Percentiles rank a stretch among this genome's conserved stretches.
phyloP scores from a whole-genome alignment of 2,797 vertebrate genomes.

The Eulemur coronatus region DNA sequence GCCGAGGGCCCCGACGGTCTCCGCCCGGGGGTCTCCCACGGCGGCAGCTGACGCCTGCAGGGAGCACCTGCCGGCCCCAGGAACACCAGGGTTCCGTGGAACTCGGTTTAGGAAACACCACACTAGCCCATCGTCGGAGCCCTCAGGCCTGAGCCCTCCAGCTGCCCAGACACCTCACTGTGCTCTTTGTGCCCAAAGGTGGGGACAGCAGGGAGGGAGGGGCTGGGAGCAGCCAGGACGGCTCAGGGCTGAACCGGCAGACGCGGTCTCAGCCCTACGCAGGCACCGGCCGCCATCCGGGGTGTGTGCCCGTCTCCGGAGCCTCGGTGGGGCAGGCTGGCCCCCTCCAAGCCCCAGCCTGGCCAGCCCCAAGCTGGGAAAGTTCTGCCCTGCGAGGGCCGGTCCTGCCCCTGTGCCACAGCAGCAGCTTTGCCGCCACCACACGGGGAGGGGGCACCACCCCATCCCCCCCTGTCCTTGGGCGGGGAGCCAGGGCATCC shows the following conservation, averaged over 20 bases:
- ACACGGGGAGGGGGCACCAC: rapidly evolving
- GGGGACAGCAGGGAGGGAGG: background rate
- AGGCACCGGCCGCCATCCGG: background rate
- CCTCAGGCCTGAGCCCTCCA: too few relatives aligned
- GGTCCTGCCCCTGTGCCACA: rapidly evolving
- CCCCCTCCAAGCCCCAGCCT: background rate
- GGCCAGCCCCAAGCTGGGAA: background rate
- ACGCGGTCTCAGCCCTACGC: rapidly evolving
- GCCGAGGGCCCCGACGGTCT: background rate
- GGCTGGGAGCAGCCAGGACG: background rate
- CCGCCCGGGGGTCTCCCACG: background rate
- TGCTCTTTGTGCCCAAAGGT: rapidly evolving
- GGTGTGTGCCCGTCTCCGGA: rapidly evolving
- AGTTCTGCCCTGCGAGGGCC: rapidly evolving
- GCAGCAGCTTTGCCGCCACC: background rate
- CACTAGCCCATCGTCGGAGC: too few relatives aligned
- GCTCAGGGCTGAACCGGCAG: background rate
- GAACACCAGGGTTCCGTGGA: background rate
- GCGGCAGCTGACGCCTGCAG: rapidly evolving
- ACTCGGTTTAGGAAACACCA: background rate
- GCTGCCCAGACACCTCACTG: rapidly evolving
- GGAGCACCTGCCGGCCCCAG: rapidly evolving
- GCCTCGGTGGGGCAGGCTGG: rapidly evolving
- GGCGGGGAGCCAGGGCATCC: rapidly evolving
- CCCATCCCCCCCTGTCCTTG: background rate